phyloP scores from a whole-genome alignment of 2,113 vertebrate species.

The Caranx ignobilis region DNA sequence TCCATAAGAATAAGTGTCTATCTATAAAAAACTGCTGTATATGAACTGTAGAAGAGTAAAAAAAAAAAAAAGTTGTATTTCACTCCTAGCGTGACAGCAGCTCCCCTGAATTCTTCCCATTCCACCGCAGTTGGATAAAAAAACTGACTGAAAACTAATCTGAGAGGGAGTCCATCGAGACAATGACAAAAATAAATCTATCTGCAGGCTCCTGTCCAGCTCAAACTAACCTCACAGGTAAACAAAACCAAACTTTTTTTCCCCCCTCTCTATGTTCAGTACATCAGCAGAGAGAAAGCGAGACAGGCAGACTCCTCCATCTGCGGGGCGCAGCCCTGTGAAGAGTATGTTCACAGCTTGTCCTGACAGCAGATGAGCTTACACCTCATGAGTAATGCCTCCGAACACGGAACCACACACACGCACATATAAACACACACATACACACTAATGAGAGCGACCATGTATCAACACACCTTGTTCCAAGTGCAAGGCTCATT shows the following conservation, averaged over 20 bases:
- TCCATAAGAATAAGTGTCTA: too few relatives aligned
- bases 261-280: background rate
- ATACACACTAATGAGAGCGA: slow-evolving; percentile 15
- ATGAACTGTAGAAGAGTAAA: background rate
- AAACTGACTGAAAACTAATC: slow-evolving; percentile 23
- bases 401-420: slow-evolving; percentile 39
- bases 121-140: slow-evolving; percentile 54
- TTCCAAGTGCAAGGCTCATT: slow-evolving; percentile 43
- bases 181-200: slow-evolving; percentile 18
- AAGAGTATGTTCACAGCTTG: slow-evolving; percentile 73
- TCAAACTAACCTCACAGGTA: slow-evolving; percentile 27
- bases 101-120: slow-evolving; percentile 40
- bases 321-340: slow-evolving; percentile 49
- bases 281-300: slow-evolving; percentile 24
- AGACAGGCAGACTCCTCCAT: slow-evolving; percentile 56
- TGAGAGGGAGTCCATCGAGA: background rate
- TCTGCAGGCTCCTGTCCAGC: background rate
- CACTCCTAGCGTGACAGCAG: slow-evolving; percentile 4
- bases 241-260: slow-evolving; percentile 41
- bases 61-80: background rate
- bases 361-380: slow-evolving; percentile 70
- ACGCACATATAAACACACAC: slow-evolving; percentile 25
- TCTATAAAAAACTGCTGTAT: background rate
- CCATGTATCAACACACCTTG: slow-evolving; percentile 16
- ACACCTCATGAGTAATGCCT: slow-evolving; percentile 67